Evolutionary conservation across 2,888 invertebrate genomes (phyloP), one percentile per base, ranked within the genome.

Genomic region (Dicranocentrus wangi): DNA sequence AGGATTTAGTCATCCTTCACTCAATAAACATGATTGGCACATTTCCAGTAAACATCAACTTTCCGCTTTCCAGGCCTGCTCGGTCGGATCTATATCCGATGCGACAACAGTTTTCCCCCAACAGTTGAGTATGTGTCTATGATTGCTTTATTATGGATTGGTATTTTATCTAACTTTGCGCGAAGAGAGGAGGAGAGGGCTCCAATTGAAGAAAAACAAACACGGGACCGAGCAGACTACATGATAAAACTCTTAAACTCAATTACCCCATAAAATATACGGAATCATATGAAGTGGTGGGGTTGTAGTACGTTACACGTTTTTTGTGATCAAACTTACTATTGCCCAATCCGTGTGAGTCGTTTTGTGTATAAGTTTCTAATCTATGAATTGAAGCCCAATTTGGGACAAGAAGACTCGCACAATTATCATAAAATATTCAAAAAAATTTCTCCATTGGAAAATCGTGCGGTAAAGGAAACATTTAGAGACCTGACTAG

Each of bases 1-100:
- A 79, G 65, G 43, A 70, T 79, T 65, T 66, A 79, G 79, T 79
- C 71, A 17, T 60, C 79, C 71, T 77, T 69, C 77, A 77, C 68
- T 79, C 71, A 79, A 79, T 79, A 79, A 66, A 79, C 53, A 79
- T 79, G 79, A 79, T 79, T 79, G 79, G 79, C 79, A 79, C 79
- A 79, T 79, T 72, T 79, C 66, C 79, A 79, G 77, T 77, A 69
- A 72, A 72, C 72, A 79, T 66, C 66, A 70, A 71, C 66, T 63
- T 71, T 25, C n/a, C 21, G 21, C 42, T 21, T 5, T 72, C 43
- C 71, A 42, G 25, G 8, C 53, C 21, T 53, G 5, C 47, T 47
- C n/a, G 13, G 47, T 2, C n/a, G 47, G 5, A 13, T 39, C 7
- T 39, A 42, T 28, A 19, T 66, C 72, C 72, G 47, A 72, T 25